A percentile compares a stretch with the other conserved stretches of the same genome.
These are phyloP conservation scores for Scolopax rusticola DNA, from an alignment of 2,797 vertebrate species.

Conservation along the genomic window DNA sequence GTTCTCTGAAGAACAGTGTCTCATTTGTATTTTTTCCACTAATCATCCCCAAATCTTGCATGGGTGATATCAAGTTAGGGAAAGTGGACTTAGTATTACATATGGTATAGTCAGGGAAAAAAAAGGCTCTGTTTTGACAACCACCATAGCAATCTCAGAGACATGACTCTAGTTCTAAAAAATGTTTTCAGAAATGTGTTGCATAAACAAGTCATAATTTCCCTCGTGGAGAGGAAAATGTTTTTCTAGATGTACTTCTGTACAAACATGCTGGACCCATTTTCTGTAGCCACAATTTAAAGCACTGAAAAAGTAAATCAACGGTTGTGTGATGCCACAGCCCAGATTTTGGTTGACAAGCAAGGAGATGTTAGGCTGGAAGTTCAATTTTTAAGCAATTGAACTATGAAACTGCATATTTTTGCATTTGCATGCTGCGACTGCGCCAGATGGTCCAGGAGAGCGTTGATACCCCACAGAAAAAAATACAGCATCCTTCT, in stretches of 20 bases:
- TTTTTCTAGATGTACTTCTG: conserved; percentile 49
- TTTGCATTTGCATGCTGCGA: neutral
- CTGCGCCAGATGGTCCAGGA: neutral
- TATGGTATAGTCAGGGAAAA: conserved; percentile 51
- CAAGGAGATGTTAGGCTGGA: neutral
- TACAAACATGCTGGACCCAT: neutral
- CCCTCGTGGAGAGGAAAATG: conserved; percentile 31
- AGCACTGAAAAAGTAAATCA: neutral
- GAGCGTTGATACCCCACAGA: neutral
- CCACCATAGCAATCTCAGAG: conserved; percentile 51
- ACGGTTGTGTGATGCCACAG: neutral
- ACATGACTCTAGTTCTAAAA: conserved; percentile 68
- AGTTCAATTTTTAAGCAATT: neutral
- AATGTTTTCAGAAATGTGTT: conserved; percentile 73
- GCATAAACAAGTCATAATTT: conserved; percentile 71
- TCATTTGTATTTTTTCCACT: conserved; percentile 62
- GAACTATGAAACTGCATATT: fast-evolving
- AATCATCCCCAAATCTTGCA: conserved; percentile 44
- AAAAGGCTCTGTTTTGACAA: conserved; percentile 71
- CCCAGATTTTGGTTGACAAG: neutral
- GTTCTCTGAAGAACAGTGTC: conserved; percentile 45
- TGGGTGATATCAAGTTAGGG: conserved; percentile 50
- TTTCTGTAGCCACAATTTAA: neutral
- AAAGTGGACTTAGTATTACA: conserved; percentile 53
- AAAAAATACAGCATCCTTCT: fast-evolving